These are phyloP conservation scores for Poeciliopsis infans DNA, from an alignment of 2,797 vertebrate species.

Conservation along the genomic window DNA sequence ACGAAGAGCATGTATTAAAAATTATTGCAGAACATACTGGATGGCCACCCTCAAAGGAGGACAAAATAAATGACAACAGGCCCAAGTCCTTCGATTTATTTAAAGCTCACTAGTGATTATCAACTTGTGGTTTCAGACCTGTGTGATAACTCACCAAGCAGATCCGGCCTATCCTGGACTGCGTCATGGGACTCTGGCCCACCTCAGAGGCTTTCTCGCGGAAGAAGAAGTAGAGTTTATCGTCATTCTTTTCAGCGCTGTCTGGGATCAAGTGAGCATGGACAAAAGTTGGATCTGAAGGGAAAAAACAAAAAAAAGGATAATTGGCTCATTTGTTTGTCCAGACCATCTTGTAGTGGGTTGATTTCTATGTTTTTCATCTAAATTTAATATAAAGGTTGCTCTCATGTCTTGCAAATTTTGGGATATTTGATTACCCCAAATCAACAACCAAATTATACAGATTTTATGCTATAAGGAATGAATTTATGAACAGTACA, in stretches of 20 bases:
- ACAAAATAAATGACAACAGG: constrained; percentile 19
- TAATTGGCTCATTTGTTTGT: background rate
- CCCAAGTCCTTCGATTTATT: constrained; percentile 32
- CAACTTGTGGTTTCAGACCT: constrained; percentile 43
- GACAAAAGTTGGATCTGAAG: constrained; percentile 92
- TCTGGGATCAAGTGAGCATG: constrained; percentile 96
- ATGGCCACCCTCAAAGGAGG: constrained; percentile 28
- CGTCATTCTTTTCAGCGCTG: constrained; percentile 93
- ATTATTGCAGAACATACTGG: constrained; percentile 15
- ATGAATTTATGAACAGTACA: background rate
- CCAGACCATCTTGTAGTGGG: background rate
- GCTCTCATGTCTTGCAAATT: background rate
- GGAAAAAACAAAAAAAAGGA: constrained; percentile 36
- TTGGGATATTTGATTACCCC: background rate
- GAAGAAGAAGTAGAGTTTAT: constrained; percentile 99
- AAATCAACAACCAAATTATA: background rate
- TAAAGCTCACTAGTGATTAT: constrained; percentile 38
- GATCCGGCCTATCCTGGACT: constrained; percentile 95
- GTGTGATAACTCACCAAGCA: constrained; percentile 87
- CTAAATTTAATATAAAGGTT: background rate
- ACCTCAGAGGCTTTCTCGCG: constrained; percentile 93
- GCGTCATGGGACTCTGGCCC: constrained; percentile 91
- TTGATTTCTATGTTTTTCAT: background rate
- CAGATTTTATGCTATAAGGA: background rate
- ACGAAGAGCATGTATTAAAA: constrained; percentile 29